phyloP scores from a whole-genome alignment of 1,140 invertebrate species.

The Aphelenchoides fujianensis region DNA sequence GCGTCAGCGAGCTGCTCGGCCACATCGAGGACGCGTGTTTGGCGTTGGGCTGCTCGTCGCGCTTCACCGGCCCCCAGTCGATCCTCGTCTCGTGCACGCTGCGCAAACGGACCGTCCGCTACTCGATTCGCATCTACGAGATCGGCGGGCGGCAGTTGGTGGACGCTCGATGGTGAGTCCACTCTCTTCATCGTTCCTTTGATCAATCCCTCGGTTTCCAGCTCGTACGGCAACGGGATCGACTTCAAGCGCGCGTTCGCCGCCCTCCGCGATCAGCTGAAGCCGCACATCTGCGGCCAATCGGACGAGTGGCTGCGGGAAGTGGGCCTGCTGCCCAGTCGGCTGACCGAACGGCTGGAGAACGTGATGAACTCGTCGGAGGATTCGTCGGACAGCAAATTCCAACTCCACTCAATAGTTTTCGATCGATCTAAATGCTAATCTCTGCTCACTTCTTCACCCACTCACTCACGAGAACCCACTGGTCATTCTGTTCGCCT shows the following conservation, averaged over 20 bases:
- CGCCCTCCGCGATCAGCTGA: background rate
- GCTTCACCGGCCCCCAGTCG: background rate
- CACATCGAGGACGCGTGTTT: slow-evolving; percentile 24
- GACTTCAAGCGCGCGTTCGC: slow-evolving; percentile 26
- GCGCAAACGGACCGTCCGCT: background rate
- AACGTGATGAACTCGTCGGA: too few species aligned
- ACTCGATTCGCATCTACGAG: slow-evolving; percentile 15
- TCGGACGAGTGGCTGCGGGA: background rate
- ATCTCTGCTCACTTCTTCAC: too few species aligned
- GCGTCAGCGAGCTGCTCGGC: slow-evolving; percentile 11
- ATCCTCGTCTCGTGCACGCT: background rate
- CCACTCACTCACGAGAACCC: too few species aligned
- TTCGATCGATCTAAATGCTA: too few species aligned
- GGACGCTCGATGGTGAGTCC: slow-evolving; percentile 15
- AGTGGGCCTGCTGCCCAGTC: background rate
- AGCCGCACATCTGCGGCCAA: background rate
- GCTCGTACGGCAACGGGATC: slow-evolving; percentile 25
- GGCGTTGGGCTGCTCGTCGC: slow-evolving; percentile 5
- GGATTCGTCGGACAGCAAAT: too few species aligned
- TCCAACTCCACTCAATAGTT: too few species aligned
- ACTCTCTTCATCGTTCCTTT: background rate
- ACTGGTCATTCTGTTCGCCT: too few species aligned
- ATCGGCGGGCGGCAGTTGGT: slow-evolving; percentile 18
- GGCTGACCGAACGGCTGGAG: too few species aligned
- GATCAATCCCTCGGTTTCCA: slow-evolving; percentile 5